These are phyloP conservation scores for Drosophila melanosoma DNA, from an alignment of 2,888 invertebrate species.

Conservation along the genomic window DNA sequence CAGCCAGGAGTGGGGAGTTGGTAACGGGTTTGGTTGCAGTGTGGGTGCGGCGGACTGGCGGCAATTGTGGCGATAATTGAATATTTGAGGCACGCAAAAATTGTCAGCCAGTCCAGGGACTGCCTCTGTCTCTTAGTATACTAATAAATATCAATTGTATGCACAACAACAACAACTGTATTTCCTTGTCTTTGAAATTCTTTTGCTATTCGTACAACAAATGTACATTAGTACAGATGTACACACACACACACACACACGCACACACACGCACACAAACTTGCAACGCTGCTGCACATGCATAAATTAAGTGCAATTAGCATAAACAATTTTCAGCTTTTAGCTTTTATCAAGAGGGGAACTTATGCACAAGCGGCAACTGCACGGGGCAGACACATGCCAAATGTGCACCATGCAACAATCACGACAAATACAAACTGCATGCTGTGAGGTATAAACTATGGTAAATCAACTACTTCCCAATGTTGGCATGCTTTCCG, in stretches of 20 bases:
- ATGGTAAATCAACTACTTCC: slow-evolving; percentile 35
- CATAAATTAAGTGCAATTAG: slow-evolving; percentile 81
- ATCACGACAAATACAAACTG: slow-evolving; percentile 27
- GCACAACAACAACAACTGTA: slow-evolving; percentile 22
- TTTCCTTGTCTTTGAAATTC: slow-evolving; percentile 56
- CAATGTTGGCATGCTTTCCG: slow-evolving; percentile 7
- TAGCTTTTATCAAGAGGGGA: slow-evolving; percentile 61
- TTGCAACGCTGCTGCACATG: slow-evolving; percentile 48
- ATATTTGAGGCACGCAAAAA: slow-evolving; percentile 67
- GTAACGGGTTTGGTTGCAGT: slow-evolving; percentile 11
- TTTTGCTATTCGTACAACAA: slow-evolving; percentile 46
- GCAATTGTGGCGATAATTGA: slow-evolving; percentile 62
- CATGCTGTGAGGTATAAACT: slow-evolving; percentile 7
- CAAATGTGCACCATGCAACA: slow-evolving; percentile 22
- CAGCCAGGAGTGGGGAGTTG: slow-evolving; percentile 14
- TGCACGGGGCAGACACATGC: slow-evolving; percentile 24
- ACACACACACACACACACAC: slow-evolving; percentile 15
- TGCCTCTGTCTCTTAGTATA: slow-evolving; percentile 25
- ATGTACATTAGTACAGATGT: background rate
- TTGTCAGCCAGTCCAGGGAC: slow-evolving; percentile 11
- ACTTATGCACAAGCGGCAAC: slow-evolving; percentile 20
- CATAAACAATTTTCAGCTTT: slow-evolving; percentile 80
- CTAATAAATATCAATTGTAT: slow-evolving; percentile 69
- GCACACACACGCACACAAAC: slow-evolving; percentile 11
- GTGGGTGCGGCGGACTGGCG: slow-evolving; percentile 21